Conservation (phyloP, 2,113 vertebrate species). For the Semnornis frantzii region DNA sequence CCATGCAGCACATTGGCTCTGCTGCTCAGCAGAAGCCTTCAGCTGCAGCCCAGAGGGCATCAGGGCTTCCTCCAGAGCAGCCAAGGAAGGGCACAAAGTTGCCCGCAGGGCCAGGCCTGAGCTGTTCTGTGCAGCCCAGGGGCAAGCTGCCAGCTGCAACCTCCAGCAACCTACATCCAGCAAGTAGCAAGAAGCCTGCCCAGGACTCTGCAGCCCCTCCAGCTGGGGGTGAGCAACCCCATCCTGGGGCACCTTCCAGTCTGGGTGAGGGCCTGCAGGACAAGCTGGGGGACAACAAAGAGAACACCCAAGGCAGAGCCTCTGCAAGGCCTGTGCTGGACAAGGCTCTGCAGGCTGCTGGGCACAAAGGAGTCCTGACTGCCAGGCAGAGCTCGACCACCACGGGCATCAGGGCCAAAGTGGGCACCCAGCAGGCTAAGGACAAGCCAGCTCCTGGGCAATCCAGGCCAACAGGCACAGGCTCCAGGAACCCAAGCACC, state of each 20-base stretch:
- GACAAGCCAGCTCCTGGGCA: neutral
- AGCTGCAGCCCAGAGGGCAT: neutral
- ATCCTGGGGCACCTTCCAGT: neutral
- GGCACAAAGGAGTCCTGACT: neutral
- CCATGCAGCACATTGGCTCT: neutral
- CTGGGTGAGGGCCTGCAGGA: neutral
- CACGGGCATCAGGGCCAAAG: neutral
- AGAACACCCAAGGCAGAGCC: neutral
- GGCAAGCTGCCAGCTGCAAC: neutral
- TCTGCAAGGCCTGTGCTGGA: neutral
- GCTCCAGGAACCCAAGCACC: neutral
- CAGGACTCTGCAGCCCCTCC: neutral
- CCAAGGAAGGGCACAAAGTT: neutral
- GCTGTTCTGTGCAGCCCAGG: neutral
- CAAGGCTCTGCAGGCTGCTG: neutral
- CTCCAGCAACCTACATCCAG: neutral
- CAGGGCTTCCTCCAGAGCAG: neutral
- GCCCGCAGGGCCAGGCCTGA: neutral
- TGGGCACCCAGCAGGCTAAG: neutral
- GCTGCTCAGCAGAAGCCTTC: neutral
- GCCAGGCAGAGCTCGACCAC: neutral
- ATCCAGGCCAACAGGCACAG: neutral
- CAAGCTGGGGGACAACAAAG: conserved; percentile 8
- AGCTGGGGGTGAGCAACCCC: neutral
- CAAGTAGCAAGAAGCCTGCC: neutral